Base-by-base conservation (phyloP, 2,888 invertebrate species). In the Epistrophe eligans region DNA sequence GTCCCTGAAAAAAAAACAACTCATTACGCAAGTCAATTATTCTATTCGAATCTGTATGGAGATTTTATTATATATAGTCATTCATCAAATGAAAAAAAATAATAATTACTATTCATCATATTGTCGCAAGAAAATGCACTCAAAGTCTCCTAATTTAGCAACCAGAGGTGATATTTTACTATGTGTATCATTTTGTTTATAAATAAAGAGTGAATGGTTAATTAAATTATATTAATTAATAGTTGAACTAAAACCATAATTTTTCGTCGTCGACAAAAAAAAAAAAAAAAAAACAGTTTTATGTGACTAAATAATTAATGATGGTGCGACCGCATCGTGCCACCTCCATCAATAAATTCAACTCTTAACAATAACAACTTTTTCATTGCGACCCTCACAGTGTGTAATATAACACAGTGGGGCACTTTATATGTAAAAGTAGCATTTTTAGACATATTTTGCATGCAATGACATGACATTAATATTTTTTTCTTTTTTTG, bases 151-250 rank as follows among this genome's bases (percentile, higher is more conserved):
- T 10, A 32, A 64, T 9, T 64, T 19, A 45, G 11, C n/a, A 11
- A 28, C 35, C 8, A 15, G 35, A 35, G 35, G n/a, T 62, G 17
- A 62, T 50, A 35, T 32, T n/a, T 15, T 55, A 48, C 7, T 19
- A 24, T 24, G 7, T 55, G 28, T 28, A 45, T 64, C 43, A 45
- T 66, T 24, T 24, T 32, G 17, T 17, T n/a, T 40, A 45, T 45
- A 19, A 17, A n/a, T 17, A 60, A 17, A 17, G 24, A 45, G 13
- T 84, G 79, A 76, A 80, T 80, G 19, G 13, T 67, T 67, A 80
- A 76, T 80, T 80, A 80, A 84, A 76, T 71, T 19, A 45, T 40
- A 72, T 72, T 79, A 79, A 76, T 79, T 48, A 84, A n/a, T n/a
- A n/a, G 55, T 28, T 58, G 19, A 84, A 76, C 67, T 67, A 15